Base-by-base conservation (phyloP, 64 coral and sea anemone genomes). In the Dendrophyllia cribrosa region DNA sequence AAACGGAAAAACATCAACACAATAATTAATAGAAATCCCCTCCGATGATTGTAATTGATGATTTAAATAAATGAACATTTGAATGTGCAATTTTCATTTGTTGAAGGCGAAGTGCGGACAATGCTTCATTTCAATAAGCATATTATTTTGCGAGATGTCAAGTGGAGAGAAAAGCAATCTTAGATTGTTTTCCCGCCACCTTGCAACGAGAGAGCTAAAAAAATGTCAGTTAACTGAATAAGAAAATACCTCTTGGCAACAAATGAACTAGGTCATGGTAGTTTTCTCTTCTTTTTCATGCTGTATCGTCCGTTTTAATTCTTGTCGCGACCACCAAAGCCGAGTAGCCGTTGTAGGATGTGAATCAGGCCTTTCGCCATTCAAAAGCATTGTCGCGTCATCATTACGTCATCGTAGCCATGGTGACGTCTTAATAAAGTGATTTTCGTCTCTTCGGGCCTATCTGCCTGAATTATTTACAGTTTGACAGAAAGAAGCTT, bases 311-410 rank as follows among this genome's bases (percentile, higher is more conserved):
- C 45, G 46, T 83, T 83, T 83, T 64, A 66, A 63, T 66, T 67
- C 22, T 43, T 83, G 60, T 67, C 17, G 34, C 34, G 20, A 66
- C 60, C 43, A 45, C 34, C 60, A 66, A n/a, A n/a, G n/a, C n/a
- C n/a, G n/a, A n/a, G n/a, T 83, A 70, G 91, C 70, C 73, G 71
- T 72, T 85, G 79, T 59, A 76, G 55, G 51, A 64, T 61, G 80
- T 85, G 90, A 86, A 63, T 86, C 77, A 47, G 63, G 61, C 61
- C 66, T 83, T 82, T 92, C 91, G 91, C 91, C 91, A 92, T 78
- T 92, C 91, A 92, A 78, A 80, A 13, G 83, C 61, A 76, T 55
- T 87, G 77, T 73, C 81, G 91, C 61, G 82, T 92, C 91, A 92
- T 50, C 34, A 70, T 74, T 56, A 92, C 91, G 91, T 92, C 82